Conservation (phyloP, 2,888 invertebrate species). For the Branchipolynoe longqiensis region DNA sequence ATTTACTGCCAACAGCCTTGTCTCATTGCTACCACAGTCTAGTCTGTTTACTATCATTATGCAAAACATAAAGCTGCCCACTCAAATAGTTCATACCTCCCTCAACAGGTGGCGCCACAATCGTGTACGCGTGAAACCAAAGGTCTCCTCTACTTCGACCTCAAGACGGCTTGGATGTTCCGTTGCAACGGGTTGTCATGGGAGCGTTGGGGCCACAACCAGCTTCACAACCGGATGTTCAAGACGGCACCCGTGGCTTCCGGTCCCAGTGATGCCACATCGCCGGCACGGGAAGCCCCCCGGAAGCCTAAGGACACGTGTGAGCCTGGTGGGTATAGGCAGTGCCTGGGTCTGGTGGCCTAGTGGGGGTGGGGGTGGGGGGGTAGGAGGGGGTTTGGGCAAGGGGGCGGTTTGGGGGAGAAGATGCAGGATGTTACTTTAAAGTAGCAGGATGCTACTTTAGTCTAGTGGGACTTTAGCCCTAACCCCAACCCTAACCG, state of each 20-base stretch:
- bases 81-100: background rate
- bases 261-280: background rate
- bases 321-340: slow-evolving; percentile 15
- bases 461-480: too few relatives aligned
- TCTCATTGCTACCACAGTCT: too few relatives aligned
- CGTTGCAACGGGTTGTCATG: slow-evolving; percentile 78
- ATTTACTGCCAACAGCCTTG: too few relatives aligned
- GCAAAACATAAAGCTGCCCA: slow-evolving; percentile 10
- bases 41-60: too few relatives aligned
- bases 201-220: slow-evolving; percentile 68
- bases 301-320: slow-evolving; percentile 37
- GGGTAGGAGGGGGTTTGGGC: too few relatives aligned
- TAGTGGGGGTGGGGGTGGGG: too few relatives aligned
- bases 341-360: too few relatives aligned
- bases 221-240: slow-evolving; percentile 58
- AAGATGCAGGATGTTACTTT: too few relatives aligned
- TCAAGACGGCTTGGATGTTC: slow-evolving; percentile 75
- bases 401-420: too few relatives aligned
- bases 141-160: slow-evolving; percentile 77
- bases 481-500: too few relatives aligned
- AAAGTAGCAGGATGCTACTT: too few relatives aligned
- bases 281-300: slow-evolving; percentile 39
- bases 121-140: slow-evolving; percentile 75
- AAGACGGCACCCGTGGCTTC: slow-evolving; percentile 53
- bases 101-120: slow-evolving; percentile 65